Base-by-base conservation (phyloP, 1,140 invertebrate genomes). In the Hermatobates lingyangjiaoensis region DNA sequence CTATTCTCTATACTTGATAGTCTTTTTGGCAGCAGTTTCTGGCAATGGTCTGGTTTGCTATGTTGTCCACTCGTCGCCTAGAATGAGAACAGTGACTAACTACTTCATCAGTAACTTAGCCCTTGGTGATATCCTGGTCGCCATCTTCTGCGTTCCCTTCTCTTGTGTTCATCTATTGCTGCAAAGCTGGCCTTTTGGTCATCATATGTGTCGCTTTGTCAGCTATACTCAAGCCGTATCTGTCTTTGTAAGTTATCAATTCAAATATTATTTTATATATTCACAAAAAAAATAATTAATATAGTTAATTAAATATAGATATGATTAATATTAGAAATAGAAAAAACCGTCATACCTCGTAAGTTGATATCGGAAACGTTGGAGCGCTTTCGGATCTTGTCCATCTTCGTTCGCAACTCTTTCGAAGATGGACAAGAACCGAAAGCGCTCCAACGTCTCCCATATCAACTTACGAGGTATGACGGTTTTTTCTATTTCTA, bases 31-130 rank as follows among this genome's bases (percentile, higher is more conserved):
- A 1, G 81, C 84, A 0, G 61, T 90, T 5, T 56, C 79, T 0
- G 87, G 86, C 1, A 90, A 90, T 61, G 76, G 77, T 14, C 71
- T 86, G 2, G 83, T 91, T 3, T 87, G 83, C 63, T 87, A 81
- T 60, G 80, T 88, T 5, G 83, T 90, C 1, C 68, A 80, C 48
- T 74, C 74, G 7, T 81, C 77, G 23, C 76, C 81, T 0, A 71
- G 81, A 27, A 90, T 89, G 85, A 74, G 80, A 54, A 88, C 85
- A 0, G 83, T 89, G 1, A 89, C 86, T 1, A 90, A 90, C 60
- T 84, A 81, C 60, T 87, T 89, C 61, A 89, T 90, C 54, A 77
- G 79, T 55, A 90, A 90, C 64, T 66, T 92, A 49, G 83, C 87
- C 0, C 66, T 89, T 7, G 83, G 84, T 21, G 87, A 92, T 62